Evolutionary conservation across 2,888 invertebrate species (phyloP).

Genomic region (Ceratothoa steindachneri): DNA sequence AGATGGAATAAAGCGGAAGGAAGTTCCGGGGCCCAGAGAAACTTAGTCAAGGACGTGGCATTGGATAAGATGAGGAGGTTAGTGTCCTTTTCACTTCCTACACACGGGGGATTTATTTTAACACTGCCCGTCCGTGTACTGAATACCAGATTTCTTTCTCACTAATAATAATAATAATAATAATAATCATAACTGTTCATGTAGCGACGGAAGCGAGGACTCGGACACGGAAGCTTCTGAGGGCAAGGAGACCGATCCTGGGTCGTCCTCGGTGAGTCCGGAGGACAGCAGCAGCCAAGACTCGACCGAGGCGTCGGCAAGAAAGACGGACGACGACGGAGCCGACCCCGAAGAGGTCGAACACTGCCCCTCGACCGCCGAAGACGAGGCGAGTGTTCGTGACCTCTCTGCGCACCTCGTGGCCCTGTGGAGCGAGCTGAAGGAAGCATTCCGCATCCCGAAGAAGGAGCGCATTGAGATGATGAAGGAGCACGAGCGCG

Average conservation of each 20-base stretch:
- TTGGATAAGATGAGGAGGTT: background rate
- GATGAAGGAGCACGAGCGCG: constrained; percentile 90
- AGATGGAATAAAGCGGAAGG: constrained; percentile 64
- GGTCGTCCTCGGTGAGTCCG: constrained; percentile 21
- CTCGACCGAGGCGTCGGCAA: constrained; percentile 17
- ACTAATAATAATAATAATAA: no score
- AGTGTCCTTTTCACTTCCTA: no score
- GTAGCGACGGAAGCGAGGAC: constrained; percentile 38
- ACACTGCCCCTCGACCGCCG: constrained; percentile 47
- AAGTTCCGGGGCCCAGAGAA: background rate
- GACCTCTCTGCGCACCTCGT: constrained; percentile 59
- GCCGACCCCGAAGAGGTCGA: background rate
- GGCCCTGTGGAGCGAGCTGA: constrained; percentile 66
- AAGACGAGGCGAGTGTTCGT: constrained; percentile 46
- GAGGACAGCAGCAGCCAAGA: constrained; percentile 32
- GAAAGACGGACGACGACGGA: background rate
- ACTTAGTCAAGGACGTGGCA: background rate
- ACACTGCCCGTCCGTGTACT: no score
- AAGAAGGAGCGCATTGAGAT: constrained; percentile 89
- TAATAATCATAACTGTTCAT: no score
- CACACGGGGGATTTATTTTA: no score
- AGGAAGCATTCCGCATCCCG: constrained; percentile 81
- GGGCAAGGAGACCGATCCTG: constrained; percentile 12
- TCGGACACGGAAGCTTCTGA: constrained; percentile 27
- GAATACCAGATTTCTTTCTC: no score